A percentile compares a stretch with the other conserved stretches of the same genome.
Conservation (phyloP, 2,888 invertebrate genomes). For the Notodonta dromedarius region DNA sequence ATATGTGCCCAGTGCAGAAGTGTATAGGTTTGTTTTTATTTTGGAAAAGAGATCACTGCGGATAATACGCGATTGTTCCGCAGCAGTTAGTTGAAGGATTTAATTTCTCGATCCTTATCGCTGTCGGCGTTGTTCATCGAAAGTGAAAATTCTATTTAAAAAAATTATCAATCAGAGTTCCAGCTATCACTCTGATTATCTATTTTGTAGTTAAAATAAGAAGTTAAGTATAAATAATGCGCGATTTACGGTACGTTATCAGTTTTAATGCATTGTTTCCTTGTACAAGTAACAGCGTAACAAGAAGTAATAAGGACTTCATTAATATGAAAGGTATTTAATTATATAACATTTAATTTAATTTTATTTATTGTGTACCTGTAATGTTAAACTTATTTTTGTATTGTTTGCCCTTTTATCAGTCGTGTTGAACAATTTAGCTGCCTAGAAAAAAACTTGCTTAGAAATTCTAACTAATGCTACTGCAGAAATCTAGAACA, state of each 20-base stretch:
- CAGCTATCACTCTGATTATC: constrained; percentile 18
- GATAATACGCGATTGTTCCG: too few relatives aligned
- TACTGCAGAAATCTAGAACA: too few relatives aligned
- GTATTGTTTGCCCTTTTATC: too few relatives aligned
- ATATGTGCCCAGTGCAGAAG: too few relatives aligned
- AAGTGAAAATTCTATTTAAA: constrained; percentile 19
- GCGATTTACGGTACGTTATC: constrained; percentile 6
- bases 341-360: not conserved
- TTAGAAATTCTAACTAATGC: too few relatives aligned
- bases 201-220: constrained; percentile 14
- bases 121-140: constrained; percentile 7
- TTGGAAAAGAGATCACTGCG: too few relatives aligned
- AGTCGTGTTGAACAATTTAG: too few relatives aligned
- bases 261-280: constrained; percentile 17
- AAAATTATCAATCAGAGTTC: constrained; percentile 20
- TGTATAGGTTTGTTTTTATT: too few relatives aligned
- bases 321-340: constrained; percentile 21
- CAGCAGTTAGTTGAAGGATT: constrained; percentile 2
- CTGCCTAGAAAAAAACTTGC: too few relatives aligned
- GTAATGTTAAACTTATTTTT: too few relatives aligned
- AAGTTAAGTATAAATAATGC: constrained; percentile 26
- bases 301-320: not conserved
- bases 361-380: too few relatives aligned
- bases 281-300: not conserved
- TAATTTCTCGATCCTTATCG: constrained; percentile 15